Evolutionary conservation across 2,888 invertebrate genomes (phyloP), one percentile per base, ranked within the genome.

Genomic region (Coenonympha arcania): DNA sequence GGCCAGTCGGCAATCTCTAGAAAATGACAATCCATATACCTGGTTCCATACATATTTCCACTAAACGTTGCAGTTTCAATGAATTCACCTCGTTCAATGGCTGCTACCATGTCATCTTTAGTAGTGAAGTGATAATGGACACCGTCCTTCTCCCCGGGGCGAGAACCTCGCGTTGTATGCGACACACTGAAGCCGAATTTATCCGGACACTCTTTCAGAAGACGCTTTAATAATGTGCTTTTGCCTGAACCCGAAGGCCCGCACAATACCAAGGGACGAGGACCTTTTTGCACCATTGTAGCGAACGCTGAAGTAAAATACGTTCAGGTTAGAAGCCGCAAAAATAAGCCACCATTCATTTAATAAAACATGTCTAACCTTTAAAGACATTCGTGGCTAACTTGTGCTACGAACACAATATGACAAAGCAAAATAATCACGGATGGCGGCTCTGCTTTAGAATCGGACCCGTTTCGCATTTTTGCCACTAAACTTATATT

Each of bases 181-280:
- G 98, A 99, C 36, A 99, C 94, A 65, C 96, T 95, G 62, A 98
- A 99, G 2, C 96, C 96, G 81, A 99, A 98, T 59, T 90, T 92
- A 58, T 94, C 91, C 2, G 95, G 94, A 77, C 91, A 95, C 67
- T 98, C 96, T 55, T 91, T 90, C 62, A 98, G 92, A 22, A 99
- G 88, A 58, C 90, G 90, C 59, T 93, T 93, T 34, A 99, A 82
- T 46, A 99, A 85, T 0, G 99, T 98, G 69, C 96, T 96, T 76
- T 99, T 99, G 0, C 99, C 99, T 33, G 94, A 93, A 4, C 99
- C 99, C 0, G 96, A 97, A 3, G 99, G 99, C 1, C 99, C 99
- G 70, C 96, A 96, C 30, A 99, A 76, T n/a, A 99, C 95, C 50
- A 99, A 84, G 33, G 97, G 95, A 64, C 93, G 90, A 54, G 90